Percentiles rank a stretch among this genome's conserved stretches.
Evolutionary conservation across 2,113 vertebrate genomes (phyloP).

Genomic region (Triplophysa dalaica): DNA sequence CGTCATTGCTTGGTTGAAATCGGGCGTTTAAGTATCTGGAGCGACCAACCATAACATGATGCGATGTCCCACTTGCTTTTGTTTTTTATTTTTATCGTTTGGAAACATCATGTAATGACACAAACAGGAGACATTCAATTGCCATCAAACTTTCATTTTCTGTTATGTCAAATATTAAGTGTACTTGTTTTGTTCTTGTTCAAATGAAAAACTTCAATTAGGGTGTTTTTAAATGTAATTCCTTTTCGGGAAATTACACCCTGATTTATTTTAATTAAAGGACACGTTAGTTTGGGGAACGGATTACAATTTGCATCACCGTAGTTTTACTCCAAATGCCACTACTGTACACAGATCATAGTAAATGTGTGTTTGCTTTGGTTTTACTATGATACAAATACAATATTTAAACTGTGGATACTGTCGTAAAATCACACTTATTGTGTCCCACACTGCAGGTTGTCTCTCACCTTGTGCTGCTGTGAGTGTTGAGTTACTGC

Average conservation of each 20-base stretch:
- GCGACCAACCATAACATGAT: not conserved
- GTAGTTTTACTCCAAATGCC: too few species aligned
- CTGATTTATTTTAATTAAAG: too few species aligned
- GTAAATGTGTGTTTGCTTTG: too few species aligned
- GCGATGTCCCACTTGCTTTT: not conserved
- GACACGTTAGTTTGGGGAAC: too few species aligned
- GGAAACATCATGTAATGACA: not conserved
- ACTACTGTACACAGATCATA: too few species aligned
- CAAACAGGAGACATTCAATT: not conserved
- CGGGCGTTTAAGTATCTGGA: not conserved
- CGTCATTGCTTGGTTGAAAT: not conserved
- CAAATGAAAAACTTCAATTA: not conserved
- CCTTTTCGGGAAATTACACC: too few species aligned
- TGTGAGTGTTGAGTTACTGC: constrained; percentile 38
- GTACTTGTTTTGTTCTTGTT: not conserved
- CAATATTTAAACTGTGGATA: too few species aligned
- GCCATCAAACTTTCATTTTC: not conserved
- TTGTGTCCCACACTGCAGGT: not conserved
- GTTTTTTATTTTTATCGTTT: not conserved
- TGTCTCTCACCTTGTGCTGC: constrained; percentile 21
- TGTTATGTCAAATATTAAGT: not conserved
- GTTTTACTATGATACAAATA: too few species aligned
- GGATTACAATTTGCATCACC: too few species aligned
- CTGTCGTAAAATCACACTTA: too few species aligned
- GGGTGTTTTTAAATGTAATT: too few species aligned